phyloP scores from a whole-genome alignment of 1,140 invertebrate species.

The Saccostrea glomerata region DNA sequence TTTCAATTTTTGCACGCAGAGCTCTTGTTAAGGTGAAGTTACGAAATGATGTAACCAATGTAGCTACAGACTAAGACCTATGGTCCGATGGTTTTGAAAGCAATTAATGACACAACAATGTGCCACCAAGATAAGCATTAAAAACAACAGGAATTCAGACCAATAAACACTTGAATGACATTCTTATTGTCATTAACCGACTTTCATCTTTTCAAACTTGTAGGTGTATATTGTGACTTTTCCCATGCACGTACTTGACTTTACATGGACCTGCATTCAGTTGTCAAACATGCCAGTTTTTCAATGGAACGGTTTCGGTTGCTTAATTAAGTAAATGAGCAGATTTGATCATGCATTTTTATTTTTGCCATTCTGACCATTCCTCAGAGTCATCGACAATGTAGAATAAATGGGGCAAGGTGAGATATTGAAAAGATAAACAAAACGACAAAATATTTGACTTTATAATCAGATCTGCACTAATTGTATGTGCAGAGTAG shows the following conservation, averaged over 20 bases:
- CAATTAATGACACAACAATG: conserved; percentile 11
- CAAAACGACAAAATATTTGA: conserved; percentile 9
- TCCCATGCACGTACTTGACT: neutral
- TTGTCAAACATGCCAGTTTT: neutral
- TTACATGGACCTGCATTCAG: neutral
- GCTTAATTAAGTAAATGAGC: neutral
- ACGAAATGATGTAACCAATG: neutral
- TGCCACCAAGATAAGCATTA: neutral
- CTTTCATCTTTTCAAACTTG: neutral
- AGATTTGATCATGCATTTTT: neutral
- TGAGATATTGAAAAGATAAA: conserved; percentile 15
- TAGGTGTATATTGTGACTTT: neutral
- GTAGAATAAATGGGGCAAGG: neutral
- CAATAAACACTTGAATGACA: conserved; percentile 3
- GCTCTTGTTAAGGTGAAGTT: neutral
- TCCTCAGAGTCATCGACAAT: neutral
- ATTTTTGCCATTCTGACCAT: neutral
- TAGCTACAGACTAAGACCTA: neutral
- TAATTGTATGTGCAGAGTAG: neutral
- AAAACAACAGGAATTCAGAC: neutral
- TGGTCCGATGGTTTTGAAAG: neutral
- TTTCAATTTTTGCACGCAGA: neutral
- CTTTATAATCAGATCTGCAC: neutral
- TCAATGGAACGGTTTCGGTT: neutral
- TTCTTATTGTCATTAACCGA: neutral